Evolutionary conservation across 2,797 vertebrate species (phyloP).

Genomic region (Mycteria americana): DNA sequence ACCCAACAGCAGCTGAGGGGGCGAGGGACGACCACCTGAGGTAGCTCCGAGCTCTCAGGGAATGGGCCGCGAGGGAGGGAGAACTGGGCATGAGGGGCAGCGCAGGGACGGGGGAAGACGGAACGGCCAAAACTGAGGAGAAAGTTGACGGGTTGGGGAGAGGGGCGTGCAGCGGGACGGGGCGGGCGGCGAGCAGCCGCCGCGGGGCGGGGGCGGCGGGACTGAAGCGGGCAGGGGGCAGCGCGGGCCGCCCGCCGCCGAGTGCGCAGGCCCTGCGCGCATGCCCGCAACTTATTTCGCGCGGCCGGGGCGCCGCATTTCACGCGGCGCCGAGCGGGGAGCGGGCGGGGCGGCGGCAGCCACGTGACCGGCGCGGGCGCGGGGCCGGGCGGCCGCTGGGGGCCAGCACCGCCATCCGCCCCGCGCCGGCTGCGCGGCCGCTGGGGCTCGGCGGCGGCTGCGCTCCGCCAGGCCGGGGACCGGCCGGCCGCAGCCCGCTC

Average conservation of each 20-base stretch:
- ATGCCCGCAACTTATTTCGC: slow-evolving; percentile 38
- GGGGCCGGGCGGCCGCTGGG: not conserved
- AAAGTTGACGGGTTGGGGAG: not conserved
- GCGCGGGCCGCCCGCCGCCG: not conserved
- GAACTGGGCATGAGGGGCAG: not conserved
- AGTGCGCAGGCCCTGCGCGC: slow-evolving; percentile 49
- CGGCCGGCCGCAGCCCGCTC: not conserved
- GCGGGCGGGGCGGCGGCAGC: not conserved
- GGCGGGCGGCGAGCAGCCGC: not conserved
- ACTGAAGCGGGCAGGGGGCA: slow-evolving; percentile 1
- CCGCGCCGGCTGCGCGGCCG: not conserved
- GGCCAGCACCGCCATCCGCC: slow-evolving; percentile 10
- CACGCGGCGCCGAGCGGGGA: not conserved
- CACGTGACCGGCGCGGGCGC: slow-evolving; percentile 24
- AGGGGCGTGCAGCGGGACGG: not conserved
- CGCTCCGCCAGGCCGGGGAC: not conserved
- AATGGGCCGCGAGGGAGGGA: not conserved
- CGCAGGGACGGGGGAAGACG: fast-evolving
- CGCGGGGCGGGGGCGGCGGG: not conserved
- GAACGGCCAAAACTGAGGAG: not conserved
- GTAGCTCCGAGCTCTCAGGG: fast-evolving
- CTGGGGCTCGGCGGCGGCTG: not conserved
- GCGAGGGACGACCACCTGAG: too few relatives aligned
- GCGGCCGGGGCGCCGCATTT: slow-evolving; percentile 18
- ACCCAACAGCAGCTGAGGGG: not conserved